Conservation (phyloP, 2,797 vertebrate genomes). For the Euthynnus affinis region DNA sequence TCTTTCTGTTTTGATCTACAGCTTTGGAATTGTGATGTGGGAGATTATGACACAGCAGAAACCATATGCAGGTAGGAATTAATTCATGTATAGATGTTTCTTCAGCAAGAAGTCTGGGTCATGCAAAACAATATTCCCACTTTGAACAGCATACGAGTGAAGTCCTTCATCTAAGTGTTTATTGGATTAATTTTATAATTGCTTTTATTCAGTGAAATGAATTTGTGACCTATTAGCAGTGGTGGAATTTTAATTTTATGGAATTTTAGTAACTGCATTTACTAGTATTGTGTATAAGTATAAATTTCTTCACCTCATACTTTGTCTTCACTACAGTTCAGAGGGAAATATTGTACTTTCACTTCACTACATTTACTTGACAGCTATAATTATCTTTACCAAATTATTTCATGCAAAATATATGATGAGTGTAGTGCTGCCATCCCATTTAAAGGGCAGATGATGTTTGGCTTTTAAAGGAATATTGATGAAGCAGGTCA, state of each 20-base stretch:
- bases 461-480: neutral
- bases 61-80: slow-evolving; percentile 86
- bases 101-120: slow-evolving; percentile 4
- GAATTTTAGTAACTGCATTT: too few species aligned
- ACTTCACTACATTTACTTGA: neutral
- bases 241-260: too few species aligned
- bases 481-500: too few species aligned
- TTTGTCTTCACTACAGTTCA: neutral
- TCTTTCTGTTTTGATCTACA: slow-evolving; percentile 70
- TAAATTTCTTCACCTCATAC: too few species aligned
- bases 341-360: neutral
- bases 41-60: slow-evolving; percentile 93
- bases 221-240: neutral
- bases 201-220: neutral
- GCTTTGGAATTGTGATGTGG: slow-evolving; percentile 92
- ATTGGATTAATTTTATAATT: neutral
- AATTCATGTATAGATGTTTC: slow-evolving; percentile 13
- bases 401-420: too few species aligned
- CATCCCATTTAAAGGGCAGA: too few species aligned
- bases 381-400: too few species aligned
- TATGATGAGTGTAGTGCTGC: too few species aligned
- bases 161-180: neutral
- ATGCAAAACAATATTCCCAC: neutral
- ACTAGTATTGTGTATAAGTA: too few species aligned
- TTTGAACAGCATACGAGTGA: neutral